These are phyloP conservation scores for Bombus turneri DNA, from an alignment of 1,140 invertebrate species.

Conservation along the genomic window DNA sequence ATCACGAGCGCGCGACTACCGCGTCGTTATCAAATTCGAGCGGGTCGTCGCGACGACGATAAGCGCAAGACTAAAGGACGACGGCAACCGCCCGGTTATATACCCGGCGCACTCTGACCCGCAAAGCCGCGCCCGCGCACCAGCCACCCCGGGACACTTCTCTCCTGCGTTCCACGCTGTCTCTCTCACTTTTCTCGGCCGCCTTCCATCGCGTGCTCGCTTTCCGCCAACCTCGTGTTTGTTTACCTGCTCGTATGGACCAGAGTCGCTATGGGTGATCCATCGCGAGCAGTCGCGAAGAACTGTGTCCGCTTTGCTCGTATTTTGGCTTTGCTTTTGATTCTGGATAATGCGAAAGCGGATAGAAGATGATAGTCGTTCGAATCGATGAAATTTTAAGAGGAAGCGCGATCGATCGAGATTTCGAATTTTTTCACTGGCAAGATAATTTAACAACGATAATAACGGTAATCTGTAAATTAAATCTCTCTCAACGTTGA, in stretches of 20 bases:
- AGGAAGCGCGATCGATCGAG: too few relatives aligned
- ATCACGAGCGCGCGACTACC: conserved; percentile 35
- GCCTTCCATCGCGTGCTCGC: conserved; percentile 45
- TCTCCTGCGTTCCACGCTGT: conserved; percentile 46
- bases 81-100: conserved; percentile 81
- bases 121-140: conserved; percentile 80
- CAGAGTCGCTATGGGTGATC: neutral
- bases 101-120: conserved; percentile 81
- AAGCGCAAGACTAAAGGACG: conserved; percentile 79
- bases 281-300: neutral
- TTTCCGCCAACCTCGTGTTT: conserved; percentile 50
- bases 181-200: conserved; percentile 59
- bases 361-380: neutral
- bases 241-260: conserved; percentile 53
- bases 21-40: conserved; percentile 39
- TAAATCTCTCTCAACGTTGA: neutral
- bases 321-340: neutral
- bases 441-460: too few relatives aligned
- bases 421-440: neutral
- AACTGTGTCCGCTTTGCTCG: too few relatives aligned
- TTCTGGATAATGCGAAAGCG: neutral
- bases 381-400: too few relatives aligned
- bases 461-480: too few relatives aligned
- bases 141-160: conserved; percentile 69
- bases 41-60: conserved; percentile 71